These are phyloP conservation scores for Eupithecia subumbrata DNA, from an alignment of 2,888 invertebrate genomes.

Conservation along the genomic window DNA sequence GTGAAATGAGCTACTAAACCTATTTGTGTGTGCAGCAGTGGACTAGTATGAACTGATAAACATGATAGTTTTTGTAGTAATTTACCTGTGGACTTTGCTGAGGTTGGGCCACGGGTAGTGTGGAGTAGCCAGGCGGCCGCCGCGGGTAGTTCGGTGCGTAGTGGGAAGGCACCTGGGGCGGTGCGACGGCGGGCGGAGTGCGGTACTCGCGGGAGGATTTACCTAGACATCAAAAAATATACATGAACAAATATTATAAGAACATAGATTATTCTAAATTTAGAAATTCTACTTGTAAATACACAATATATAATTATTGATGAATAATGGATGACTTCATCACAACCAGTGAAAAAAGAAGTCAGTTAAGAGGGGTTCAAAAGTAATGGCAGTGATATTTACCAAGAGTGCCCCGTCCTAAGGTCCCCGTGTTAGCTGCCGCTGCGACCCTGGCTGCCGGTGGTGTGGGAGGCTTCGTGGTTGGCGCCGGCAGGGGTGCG, in stretches of 20 bases:
- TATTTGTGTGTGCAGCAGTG: too few species aligned
- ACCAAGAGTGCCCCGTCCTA: slow-evolving; percentile 80
- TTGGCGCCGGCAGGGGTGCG: slow-evolving; percentile 91
- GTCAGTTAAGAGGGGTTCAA: not conserved
- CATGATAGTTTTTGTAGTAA: not conserved
- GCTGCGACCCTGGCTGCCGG: slow-evolving; percentile 88
- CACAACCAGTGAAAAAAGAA: too few species aligned
- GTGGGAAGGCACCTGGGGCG: slow-evolving; percentile 98
- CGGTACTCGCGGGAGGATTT: slow-evolving; percentile 94
- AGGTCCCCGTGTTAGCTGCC: slow-evolving; percentile 77
- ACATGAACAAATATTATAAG: too few species aligned
- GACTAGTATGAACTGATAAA: too few species aligned
- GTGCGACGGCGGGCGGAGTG: slow-evolving; percentile 98
- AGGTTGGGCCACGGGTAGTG: slow-evolving; percentile 88
- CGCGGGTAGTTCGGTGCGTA: slow-evolving; percentile 97
- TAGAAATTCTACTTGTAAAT: too few species aligned
- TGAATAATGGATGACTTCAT: too few species aligned
- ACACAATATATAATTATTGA: too few species aligned
- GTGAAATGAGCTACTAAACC: too few species aligned
- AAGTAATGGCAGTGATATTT: slow-evolving; percentile 34
- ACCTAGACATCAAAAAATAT: slow-evolving; percentile 68
- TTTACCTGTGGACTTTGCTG: slow-evolving; percentile 62
- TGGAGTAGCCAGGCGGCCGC: slow-evolving; percentile 93
- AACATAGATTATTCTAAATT: too few species aligned
- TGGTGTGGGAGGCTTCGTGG: slow-evolving; percentile 97